phyloP scores from a whole-genome alignment of 1,140 invertebrate genomes.

The Drosophila yakuba region DNA sequence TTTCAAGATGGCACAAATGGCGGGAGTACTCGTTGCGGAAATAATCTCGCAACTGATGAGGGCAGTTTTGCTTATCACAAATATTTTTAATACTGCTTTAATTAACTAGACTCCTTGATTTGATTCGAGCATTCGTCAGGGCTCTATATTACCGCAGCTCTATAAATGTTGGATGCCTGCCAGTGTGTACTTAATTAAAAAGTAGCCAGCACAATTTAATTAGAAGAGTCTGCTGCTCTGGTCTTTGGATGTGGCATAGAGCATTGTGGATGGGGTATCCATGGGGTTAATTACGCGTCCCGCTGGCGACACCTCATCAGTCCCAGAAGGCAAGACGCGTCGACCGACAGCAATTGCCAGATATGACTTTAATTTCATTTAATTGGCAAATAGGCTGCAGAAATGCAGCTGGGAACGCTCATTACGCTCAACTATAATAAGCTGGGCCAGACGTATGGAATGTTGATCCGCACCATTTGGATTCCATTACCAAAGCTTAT shows the following conservation, averaged over 20 bases:
- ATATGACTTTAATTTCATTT: slow-evolving; percentile 60
- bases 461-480: slow-evolving; percentile 33
- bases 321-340: slow-evolving; percentile 4
- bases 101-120: slow-evolving; percentile 9
- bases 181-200: slow-evolving; percentile 51
- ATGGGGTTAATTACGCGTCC: slow-evolving; percentile 51
- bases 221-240: slow-evolving; percentile 51
- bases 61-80: background rate
- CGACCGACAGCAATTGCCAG: slow-evolving; percentile 13
- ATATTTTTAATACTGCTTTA: slow-evolving; percentile 4
- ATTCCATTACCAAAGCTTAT: slow-evolving; percentile 56
- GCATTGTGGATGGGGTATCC: slow-evolving; percentile 3
- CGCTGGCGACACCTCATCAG: slow-evolving; percentile 63
- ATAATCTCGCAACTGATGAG: background rate
- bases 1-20: no score
- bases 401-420: slow-evolving; percentile 34
- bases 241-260: slow-evolving; percentile 11
- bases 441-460: slow-evolving; percentile 14
- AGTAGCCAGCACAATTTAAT: slow-evolving; percentile 53
- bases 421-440: slow-evolving; percentile 37
- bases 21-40: background rate
- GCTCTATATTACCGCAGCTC: slow-evolving; percentile 2
- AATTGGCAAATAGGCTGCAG: slow-evolving; percentile 58
- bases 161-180: slow-evolving; percentile 37
- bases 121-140: slow-evolving; percentile 26